Evolutionary conservation across 2,888 invertebrate genomes (phyloP), one percentile per base, ranked within the genome.

Genomic region (Ochropacha duplaris): DNA sequence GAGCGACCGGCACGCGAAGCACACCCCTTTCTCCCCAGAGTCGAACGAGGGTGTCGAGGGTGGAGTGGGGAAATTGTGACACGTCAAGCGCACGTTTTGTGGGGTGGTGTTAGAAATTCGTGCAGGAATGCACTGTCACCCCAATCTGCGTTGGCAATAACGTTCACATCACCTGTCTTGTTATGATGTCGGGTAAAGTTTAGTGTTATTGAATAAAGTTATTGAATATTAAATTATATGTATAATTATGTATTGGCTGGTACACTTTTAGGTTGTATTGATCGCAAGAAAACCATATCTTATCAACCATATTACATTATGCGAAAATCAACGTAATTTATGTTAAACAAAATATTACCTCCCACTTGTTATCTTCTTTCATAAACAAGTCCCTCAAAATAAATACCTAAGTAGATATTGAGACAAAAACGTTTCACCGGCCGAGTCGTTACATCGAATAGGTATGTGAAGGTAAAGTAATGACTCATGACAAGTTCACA

Each of bases 71-170:
- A 68, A 71, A 69, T 74, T 72, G 79, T 75, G 76, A 81, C 81
- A 81, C 74, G 81, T 74, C 74, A 72, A 69, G 73, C 73, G 74
- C 80, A 80, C 76, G 70, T 65, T 70, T 70, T 64, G 63, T 62
- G 61, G 78, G 74, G 78, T 70, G 76, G 74, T 61, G 64, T 68
- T 71, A 69, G 76, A 67, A 73, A 78, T 76, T 84, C 88, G 85
- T 87, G 87, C 78, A 79, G 85, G 87, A 91, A 89, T 90, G 87
- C 85, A 81, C 68, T 78, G 74, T 79, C 80, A 77, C 84, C 83
- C 81, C 79, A 73, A 72, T 74, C 71, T 74, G 68, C 69, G 67
- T 71, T 66, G 65, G 62, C 55, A 72, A 70, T 76, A 71, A 76
- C 68, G 70, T 58, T 44, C 44, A 52, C 65, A 64, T 71, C 68